Evolutionary conservation across 2,113 vertebrate genomes (phyloP).

Genomic region (Corvus cornix): DNA sequence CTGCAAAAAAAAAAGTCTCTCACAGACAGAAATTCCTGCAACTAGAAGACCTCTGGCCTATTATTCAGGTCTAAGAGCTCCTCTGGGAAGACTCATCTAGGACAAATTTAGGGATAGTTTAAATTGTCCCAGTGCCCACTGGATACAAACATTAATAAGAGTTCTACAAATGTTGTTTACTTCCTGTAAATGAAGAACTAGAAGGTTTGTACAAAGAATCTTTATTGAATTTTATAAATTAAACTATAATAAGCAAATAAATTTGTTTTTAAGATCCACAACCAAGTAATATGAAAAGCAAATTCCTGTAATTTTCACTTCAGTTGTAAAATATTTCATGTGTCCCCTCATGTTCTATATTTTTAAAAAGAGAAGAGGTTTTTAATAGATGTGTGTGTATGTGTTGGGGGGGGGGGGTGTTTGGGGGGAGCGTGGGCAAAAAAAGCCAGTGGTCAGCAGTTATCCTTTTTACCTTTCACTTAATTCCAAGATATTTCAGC

Average conservation of each 20-base stretch:
- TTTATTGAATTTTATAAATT: background rate
- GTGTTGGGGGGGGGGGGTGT: background rate
- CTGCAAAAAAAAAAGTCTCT: background rate
- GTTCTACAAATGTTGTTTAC: background rate
- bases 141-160: background rate
- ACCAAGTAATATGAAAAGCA: background rate
- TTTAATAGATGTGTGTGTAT: background rate
- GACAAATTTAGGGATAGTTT: background rate
- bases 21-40: background rate
- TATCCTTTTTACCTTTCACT: background rate
- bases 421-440: background rate
- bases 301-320: background rate
- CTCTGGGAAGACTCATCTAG: background rate
- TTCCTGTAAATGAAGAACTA: background rate
- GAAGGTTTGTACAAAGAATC: background rate
- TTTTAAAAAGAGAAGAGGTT: background rate
- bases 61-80: background rate
- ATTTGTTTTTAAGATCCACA: background rate
- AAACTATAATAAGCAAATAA: background rate
- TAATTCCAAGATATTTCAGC: background rate
- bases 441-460: background rate
- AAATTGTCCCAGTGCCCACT: background rate
- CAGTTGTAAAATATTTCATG: background rate
- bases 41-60: background rate
- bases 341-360: background rate